A percentile compares a stretch with the other conserved stretches of the same genome.
Evolutionary conservation across 2,888 invertebrate genomes (phyloP).

Genomic region (Deilephila elpenor): DNA sequence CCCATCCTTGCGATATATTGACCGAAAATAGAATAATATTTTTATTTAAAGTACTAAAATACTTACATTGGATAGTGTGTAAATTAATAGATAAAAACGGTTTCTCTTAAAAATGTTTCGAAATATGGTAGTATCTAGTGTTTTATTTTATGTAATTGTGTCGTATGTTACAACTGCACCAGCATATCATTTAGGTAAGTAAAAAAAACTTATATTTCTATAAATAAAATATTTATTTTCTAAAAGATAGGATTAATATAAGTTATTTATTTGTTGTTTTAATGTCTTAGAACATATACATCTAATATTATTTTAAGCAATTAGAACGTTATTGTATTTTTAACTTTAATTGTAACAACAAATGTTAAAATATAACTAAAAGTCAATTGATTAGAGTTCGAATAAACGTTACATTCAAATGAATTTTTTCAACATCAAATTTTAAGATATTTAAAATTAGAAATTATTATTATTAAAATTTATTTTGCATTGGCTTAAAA

Average conservation of each 20-base stretch:
- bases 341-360: background rate
- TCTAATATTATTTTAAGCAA: too few relatives aligned
- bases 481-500: background rate
- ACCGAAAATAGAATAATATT: background rate
- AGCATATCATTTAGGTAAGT: slow-evolving; percentile 61
- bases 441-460: too few relatives aligned
- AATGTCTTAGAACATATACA: too few relatives aligned
- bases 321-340: too few relatives aligned
- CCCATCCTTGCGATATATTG: background rate
- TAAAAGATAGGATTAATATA: background rate
- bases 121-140: slow-evolving; percentile 52
- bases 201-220: slow-evolving; percentile 22
- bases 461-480: too few relatives aligned
- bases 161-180: slow-evolving; percentile 56
- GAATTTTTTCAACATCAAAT: too few relatives aligned
- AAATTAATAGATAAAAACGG: background rate
- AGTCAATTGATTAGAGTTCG: too few relatives aligned
- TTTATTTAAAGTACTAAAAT: background rate
- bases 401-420: too few relatives aligned
- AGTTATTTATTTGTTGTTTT: too few relatives aligned
- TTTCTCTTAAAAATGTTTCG: slow-evolving; percentile 29
- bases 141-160: slow-evolving; percentile 47
- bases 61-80: background rate
- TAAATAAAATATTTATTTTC: slow-evolving; percentile 2
- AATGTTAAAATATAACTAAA: background rate